phyloP scores from a whole-genome alignment of 2,888 invertebrate species.

The Gastracanthus pulcherrimus region DNA sequence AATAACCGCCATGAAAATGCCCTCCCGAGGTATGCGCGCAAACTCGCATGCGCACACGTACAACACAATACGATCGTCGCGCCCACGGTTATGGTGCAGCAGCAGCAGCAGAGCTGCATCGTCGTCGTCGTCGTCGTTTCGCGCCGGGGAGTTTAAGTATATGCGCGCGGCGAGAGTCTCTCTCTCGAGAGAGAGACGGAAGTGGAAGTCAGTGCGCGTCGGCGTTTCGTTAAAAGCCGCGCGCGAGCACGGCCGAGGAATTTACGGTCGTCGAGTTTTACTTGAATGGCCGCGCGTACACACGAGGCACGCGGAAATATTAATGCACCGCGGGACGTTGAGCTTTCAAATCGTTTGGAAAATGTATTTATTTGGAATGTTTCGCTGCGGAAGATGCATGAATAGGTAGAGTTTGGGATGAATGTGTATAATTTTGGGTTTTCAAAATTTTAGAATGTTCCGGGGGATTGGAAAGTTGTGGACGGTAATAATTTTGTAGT shows the following conservation, averaged over 20 bases:
- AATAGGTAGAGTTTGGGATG: background rate
- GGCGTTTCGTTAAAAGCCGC: constrained; percentile 31
- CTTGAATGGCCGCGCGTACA: constrained; percentile 20
- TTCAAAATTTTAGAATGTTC: no score
- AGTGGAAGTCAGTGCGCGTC: no score
- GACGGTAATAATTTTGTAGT: no score
- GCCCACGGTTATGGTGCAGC: no score
- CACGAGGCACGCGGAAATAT: constrained; percentile 10
- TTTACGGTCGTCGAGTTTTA: constrained; percentile 39
- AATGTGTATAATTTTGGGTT: background rate
- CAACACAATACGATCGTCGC: no score
- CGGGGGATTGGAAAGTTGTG: no score
- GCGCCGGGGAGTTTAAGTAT: background rate
- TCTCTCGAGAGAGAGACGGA: background rate
- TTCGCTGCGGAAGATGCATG: background rate
- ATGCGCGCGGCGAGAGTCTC: background rate
- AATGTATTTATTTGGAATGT: background rate
- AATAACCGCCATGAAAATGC: no score
- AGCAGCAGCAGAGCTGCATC: background rate
- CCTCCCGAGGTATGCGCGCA: no score
- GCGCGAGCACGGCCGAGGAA: background rate
- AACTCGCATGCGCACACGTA: no score
- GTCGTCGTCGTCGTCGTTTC: background rate
- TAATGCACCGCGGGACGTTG: constrained; percentile 30
- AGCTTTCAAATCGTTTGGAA: constrained; percentile 16